Conservation (phyloP, 1,140 invertebrate species). For the Polypedilum pembai region DNA sequence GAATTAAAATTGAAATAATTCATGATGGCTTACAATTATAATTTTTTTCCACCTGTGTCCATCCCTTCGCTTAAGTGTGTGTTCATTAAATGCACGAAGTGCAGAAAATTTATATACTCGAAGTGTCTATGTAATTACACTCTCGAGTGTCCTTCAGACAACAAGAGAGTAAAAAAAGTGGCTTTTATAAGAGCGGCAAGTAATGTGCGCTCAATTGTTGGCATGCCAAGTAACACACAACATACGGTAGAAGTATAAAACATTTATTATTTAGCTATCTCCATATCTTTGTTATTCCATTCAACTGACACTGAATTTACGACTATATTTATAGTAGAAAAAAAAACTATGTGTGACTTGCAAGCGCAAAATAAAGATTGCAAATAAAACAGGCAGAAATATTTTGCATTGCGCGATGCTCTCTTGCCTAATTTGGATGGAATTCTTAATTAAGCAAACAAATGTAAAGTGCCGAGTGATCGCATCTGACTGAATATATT, state of each 20-base stretch:
- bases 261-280: background rate
- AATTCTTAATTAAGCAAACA: too few species aligned
- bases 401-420: background rate
- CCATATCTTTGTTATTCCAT: background rate
- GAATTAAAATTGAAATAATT: too few species aligned
- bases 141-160: background rate
- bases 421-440: background rate
- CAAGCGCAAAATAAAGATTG: background rate
- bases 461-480: too few species aligned
- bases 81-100: background rate
- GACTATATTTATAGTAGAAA: background rate
- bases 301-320: background rate
- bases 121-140: conserved; percentile 13
- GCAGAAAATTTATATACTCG: background rate
- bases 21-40: too few species aligned
- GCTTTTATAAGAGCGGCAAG: background rate
- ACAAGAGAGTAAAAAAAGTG: background rate
- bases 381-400: background rate
- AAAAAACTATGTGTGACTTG: background rate
- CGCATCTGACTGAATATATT: too few species aligned
- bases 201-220: too few species aligned
- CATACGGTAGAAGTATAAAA: background rate
- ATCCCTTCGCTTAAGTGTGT: too few species aligned
- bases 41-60: too few species aligned
- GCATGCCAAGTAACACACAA: background rate